Conservation (phyloP, 2,113 vertebrate species). For the Syrmaticus mikado region DNA sequence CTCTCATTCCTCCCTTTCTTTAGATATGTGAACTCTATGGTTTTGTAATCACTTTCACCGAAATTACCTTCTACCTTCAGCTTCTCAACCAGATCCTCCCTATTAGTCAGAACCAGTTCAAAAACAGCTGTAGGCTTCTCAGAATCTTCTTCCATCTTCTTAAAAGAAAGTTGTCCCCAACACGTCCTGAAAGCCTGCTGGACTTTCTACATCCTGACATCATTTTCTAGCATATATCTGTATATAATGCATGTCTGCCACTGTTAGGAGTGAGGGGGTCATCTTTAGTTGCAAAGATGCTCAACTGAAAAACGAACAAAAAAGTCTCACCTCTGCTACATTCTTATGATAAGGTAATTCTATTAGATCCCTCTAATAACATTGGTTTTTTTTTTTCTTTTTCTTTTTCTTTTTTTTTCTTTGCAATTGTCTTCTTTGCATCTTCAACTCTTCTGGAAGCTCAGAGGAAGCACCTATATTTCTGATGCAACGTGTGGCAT, state of each 20-base stretch:
- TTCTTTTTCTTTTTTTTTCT: not conserved
- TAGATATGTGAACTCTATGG: constrained; percentile 26
- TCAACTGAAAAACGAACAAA: not conserved
- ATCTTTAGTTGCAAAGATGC: not conserved
- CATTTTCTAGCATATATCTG: not conserved
- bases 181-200: not conserved
- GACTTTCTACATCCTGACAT: not conserved
- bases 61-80: constrained; percentile 29
- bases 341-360: not conserved
- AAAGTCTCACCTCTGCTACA: not conserved
- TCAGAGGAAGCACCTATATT: not conserved
- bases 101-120: constrained; percentile 1
- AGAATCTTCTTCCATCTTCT: not conserved
- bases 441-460: not conserved
- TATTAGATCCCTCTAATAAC: not conserved
- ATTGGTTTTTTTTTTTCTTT: not conserved
- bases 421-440: not conserved
- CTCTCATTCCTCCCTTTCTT: constrained; percentile 19
- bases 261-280: not conserved
- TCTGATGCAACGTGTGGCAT: not conserved
- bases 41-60: constrained; percentile 34
- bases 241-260: not conserved
- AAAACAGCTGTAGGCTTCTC: constrained; percentile 17
- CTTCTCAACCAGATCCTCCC: constrained; percentile 16
- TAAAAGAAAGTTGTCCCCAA: constrained; percentile 3